A percentile compares a stretch with the other conserved stretches of the same genome.
Evolutionary conservation across 2,113 vertebrate species (phyloP).

Genomic region (Brienomyrus longianalis): DNA sequence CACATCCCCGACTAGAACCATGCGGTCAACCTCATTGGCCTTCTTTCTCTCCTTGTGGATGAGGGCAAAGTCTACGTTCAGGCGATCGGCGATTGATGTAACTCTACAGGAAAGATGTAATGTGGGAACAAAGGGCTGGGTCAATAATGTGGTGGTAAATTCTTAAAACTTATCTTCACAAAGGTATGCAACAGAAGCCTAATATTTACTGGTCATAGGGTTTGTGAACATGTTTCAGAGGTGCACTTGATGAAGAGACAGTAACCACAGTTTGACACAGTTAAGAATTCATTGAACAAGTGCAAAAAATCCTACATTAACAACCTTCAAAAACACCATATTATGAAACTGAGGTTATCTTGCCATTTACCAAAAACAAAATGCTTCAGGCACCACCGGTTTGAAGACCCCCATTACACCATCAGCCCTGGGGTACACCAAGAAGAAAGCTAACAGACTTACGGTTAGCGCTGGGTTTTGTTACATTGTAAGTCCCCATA

Average conservation of each 20-base stretch:
- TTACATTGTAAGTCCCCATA: background rate
- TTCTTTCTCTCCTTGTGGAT: conserved; percentile 96
- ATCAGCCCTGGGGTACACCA: background rate
- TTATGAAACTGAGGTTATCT: background rate
- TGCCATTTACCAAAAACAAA: background rate
- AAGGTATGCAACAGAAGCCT: background rate
- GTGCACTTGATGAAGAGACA: background rate
- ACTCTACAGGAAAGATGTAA: conserved; percentile 58
- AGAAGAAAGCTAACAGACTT: background rate
- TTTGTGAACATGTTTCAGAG: background rate
- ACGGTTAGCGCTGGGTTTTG: background rate
- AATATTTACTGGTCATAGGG: background rate
- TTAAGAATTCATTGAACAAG: background rate
- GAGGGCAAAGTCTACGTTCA: conserved; percentile 91
- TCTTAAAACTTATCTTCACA: background rate
- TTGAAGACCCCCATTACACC: background rate
- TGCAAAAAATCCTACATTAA: background rate
- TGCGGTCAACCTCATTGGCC: conserved; percentile 89
- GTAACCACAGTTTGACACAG: background rate
- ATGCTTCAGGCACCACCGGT: background rate
- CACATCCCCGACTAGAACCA: conserved; percentile 90
- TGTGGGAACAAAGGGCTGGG: background rate
- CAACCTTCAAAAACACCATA: background rate
- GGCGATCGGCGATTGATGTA: conserved; percentile 86
- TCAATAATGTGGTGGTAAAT: background rate